Conservation (phyloP, 2,888 invertebrate genomes). For the Micropterix aruncella region DNA sequence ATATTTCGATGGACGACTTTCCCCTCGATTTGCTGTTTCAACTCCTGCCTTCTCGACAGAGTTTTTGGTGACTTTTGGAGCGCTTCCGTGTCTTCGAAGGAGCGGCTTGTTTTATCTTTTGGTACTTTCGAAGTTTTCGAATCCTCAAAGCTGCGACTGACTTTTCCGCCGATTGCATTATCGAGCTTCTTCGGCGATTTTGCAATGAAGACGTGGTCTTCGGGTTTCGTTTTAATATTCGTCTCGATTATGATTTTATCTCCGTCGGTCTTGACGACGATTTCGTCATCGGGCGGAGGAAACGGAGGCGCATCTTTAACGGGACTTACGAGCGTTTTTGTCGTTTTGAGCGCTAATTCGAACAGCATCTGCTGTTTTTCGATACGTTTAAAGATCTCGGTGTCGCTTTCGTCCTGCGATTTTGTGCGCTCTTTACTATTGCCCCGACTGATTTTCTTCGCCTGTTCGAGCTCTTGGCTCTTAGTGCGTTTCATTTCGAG, state of each 20-base stretch:
- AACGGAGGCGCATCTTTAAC: conserved; percentile 60
- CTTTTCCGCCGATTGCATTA: conserved; percentile 39
- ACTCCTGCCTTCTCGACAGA: conserved; percentile 41
- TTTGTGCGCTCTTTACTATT: conserved; percentile 51
- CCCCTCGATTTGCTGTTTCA: conserved; percentile 49
- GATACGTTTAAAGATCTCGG: conserved; percentile 56
- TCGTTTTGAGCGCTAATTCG: conserved; percentile 61
- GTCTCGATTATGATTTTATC: conserved; percentile 55
- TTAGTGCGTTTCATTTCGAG: conserved; percentile 43
- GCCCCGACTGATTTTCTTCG: conserved; percentile 32
- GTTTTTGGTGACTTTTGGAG: conserved; percentile 44
- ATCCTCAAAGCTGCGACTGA: conserved; percentile 48
- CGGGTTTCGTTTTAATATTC: conserved; percentile 59
- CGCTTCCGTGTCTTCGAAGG: conserved; percentile 38
- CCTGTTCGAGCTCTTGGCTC: conserved; percentile 45
- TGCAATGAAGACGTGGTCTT: conserved; percentile 62
- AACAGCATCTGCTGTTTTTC: conserved; percentile 63
- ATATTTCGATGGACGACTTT: conserved; percentile 48
- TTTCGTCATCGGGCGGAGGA: conserved; percentile 60
- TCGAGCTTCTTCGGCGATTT: conserved; percentile 61
- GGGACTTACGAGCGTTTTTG: conserved; percentile 58
- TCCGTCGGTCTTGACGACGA: conserved; percentile 55
- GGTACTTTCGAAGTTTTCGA: conserved; percentile 42
- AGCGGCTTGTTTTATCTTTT: conserved; percentile 44
- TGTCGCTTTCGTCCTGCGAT: conserved; percentile 59